A percentile compares a stretch with the other conserved stretches of the same genome.
Conservation (phyloP, 2,888 invertebrate species). For the Apotomis capreana region DNA sequence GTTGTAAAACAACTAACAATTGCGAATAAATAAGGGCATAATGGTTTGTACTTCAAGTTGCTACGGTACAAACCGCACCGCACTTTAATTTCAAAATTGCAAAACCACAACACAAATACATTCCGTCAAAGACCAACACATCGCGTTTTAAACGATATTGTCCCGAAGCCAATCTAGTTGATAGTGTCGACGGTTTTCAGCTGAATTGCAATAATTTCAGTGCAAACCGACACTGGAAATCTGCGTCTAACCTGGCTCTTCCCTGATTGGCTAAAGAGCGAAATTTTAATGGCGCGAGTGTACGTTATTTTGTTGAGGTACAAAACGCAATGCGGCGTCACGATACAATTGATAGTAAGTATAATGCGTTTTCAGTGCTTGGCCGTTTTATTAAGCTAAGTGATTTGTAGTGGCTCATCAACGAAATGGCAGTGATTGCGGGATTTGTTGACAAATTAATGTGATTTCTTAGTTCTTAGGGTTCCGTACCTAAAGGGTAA, state of each 20-base stretch:
- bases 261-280: neutral
- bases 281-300: conserved; percentile 1
- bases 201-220: conserved; percentile 29
- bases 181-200: conserved; percentile 35
- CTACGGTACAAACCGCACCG: neutral
- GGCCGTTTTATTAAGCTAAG: conserved; percentile 21
- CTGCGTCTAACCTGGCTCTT: conserved; percentile 9
- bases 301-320: conserved; percentile 12
- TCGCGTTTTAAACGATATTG: conserved; percentile 31
- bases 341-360: conserved; percentile 23
- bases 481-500: too few relatives aligned
- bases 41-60: neutral
- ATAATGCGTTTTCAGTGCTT: conserved; percentile 20
- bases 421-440: conserved; percentile 6
- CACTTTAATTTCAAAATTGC: conserved; percentile 33
- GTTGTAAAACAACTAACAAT: too few relatives aligned
- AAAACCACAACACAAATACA: conserved; percentile 21
- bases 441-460: too few relatives aligned
- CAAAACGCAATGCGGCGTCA: conserved; percentile 7
- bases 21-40: too few relatives aligned
- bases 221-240: conserved; percentile 2
- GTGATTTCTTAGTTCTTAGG: too few relatives aligned
- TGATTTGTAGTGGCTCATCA: conserved; percentile 22
- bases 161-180: conserved; percentile 38
- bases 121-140: conserved; percentile 29